phyloP scores from a whole-genome alignment of 2,797 vertebrate genomes.

The Sibirionetta formosa region DNA sequence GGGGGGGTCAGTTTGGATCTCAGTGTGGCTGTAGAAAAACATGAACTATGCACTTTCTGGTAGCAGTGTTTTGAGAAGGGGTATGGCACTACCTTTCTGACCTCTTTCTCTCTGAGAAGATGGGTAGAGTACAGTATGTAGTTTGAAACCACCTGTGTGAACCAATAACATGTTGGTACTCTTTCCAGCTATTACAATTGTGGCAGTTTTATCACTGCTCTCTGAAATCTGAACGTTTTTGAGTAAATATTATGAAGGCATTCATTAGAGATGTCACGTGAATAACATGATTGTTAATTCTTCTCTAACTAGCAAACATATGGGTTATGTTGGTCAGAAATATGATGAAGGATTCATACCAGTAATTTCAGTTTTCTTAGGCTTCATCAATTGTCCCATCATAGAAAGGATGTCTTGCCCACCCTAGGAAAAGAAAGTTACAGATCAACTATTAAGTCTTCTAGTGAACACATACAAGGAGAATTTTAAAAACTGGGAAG shows the following conservation, averaged over 20 bases:
- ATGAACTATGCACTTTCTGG: background rate
- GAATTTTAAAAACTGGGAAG: background rate
- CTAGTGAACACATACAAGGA: background rate
- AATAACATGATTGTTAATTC: background rate
- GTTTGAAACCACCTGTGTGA: background rate
- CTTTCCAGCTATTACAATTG: background rate
- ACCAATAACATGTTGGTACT: background rate
- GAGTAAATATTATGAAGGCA: background rate
- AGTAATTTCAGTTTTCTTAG: slow-evolving; percentile 99
- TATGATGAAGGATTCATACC: slow-evolving; percentile 79
- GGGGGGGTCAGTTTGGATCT: background rate
- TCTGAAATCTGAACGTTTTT: background rate
- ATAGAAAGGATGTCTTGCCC: slow-evolving; percentile 99
- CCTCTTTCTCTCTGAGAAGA: background rate
- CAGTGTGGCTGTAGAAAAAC: background rate
- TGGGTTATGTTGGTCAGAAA: background rate
- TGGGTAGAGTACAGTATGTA: background rate
- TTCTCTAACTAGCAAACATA: background rate
- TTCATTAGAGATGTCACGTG: background rate
- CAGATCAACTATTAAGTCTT: background rate
- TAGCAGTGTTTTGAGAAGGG: background rate
- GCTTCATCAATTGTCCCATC: slow-evolving; percentile 99
- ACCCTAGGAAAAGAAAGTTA: slow-evolving; percentile 84
- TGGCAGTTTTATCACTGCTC: background rate
- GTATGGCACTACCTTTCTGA: background rate